Evolutionary conservation across 35 echinoderm and acorn worm genomes (phyloP).

Genomic region (Holothuria glaberrima): DNA sequence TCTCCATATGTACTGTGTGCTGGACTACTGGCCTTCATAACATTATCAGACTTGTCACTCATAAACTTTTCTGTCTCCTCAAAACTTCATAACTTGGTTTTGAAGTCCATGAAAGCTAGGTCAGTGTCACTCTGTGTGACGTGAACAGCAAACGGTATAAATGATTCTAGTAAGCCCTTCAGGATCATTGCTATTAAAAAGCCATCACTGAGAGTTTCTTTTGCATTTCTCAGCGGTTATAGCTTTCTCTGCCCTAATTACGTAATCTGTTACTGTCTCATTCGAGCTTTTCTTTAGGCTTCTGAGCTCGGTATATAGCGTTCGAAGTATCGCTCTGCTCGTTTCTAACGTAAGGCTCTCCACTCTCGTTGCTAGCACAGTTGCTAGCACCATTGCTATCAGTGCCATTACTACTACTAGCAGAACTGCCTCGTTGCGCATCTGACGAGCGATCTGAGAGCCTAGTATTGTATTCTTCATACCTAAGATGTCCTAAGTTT

Average conservation of each 20-base stretch:
- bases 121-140: slow-evolving; percentile 2
- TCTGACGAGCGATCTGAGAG: neutral
- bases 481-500: neutral
- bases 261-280: too few species aligned
- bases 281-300: too few species aligned
- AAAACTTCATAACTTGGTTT: neutral
- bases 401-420: neutral
- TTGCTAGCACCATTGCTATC: neutral
- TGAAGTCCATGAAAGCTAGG: neutral
- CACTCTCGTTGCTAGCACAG: too few species aligned
- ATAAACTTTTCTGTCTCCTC: too few species aligned
- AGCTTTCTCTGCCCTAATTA: slow-evolving; percentile 33
- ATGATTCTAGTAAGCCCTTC: too few species aligned
- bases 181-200: too few species aligned
- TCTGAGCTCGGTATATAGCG: slow-evolving; percentile 26
- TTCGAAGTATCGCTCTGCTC: neutral
- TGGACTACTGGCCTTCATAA: neutral
- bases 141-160: slow-evolving; percentile 27
- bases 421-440: neutral
- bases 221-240: neutral
- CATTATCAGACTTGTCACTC: neutral
- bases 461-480: neutral
- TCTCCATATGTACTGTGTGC: neutral
- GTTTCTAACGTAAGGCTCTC: slow-evolving; percentile 29
- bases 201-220: too few species aligned